phyloP scores from a whole-genome alignment of 2,113 vertebrate species.

The Neogobius melanostomus region DNA sequence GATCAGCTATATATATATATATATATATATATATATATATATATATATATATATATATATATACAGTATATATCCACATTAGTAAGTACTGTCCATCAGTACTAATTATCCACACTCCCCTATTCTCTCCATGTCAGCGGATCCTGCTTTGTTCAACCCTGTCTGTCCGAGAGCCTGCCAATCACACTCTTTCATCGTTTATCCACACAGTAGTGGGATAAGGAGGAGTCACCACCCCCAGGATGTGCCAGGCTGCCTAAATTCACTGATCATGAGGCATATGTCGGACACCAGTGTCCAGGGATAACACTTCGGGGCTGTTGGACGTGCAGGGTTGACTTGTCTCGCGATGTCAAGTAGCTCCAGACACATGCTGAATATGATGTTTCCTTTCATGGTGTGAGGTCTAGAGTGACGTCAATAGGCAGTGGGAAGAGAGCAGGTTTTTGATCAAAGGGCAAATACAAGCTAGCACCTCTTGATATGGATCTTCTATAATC shows the following conservation, averaged over 20 bases:
- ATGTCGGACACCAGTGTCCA: slow-evolving; percentile 40
- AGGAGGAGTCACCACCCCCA: slow-evolving; percentile 50
- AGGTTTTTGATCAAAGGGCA: too few species aligned
- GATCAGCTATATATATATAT: too few species aligned
- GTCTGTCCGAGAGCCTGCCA: slow-evolving; percentile 54
- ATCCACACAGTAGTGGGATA: slow-evolving; percentile 48
- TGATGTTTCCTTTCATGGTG: slow-evolving; percentile 19
- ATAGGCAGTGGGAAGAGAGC: neutral
- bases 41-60: too few species aligned
- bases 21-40: too few species aligned
- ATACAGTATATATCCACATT: too few species aligned
- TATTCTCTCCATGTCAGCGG: slow-evolving; percentile 26
- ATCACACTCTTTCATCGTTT: slow-evolving; percentile 60
- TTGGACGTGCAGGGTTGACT: slow-evolving; percentile 7
- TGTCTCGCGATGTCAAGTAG: neutral
- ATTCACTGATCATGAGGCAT: slow-evolving; percentile 43
- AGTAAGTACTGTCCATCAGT: slow-evolving; percentile 39
- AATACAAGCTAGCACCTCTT: too few species aligned
- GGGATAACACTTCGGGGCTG: slow-evolving; percentile 34
- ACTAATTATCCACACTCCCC: slow-evolving; percentile 47
- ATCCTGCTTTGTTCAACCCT: slow-evolving; percentile 41
- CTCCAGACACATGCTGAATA: slow-evolving; percentile 15
- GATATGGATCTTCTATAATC: too few species aligned
- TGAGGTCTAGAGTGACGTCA: slow-evolving; percentile 14
- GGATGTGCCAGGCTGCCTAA: slow-evolving; percentile 40